These are phyloP conservation scores for Speoplatyrhinus poulsoni DNA, from an alignment of 2,113 vertebrate species.

Conservation along the genomic window DNA sequence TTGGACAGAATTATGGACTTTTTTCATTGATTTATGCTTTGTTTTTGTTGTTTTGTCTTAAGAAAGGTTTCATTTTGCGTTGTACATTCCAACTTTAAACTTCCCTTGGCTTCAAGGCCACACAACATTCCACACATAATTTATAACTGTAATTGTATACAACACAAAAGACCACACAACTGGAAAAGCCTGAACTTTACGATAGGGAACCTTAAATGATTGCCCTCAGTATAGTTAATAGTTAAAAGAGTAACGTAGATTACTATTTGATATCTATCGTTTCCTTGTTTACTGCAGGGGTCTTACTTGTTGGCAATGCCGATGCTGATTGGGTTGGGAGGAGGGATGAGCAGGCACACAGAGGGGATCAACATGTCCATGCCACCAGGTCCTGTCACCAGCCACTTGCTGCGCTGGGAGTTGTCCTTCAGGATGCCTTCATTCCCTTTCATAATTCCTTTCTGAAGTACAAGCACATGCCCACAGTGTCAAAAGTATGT, in stretches of 20 bases:
- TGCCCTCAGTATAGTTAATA: too few relatives aligned
- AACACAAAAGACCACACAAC: not conserved
- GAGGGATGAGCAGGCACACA: conserved; percentile 90
- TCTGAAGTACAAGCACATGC: conserved; percentile 71
- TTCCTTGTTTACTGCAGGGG: not conserved
- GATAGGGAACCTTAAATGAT: too few relatives aligned
- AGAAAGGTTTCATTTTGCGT: not conserved
- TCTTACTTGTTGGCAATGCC: conserved; percentile 90
- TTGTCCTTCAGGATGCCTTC: conserved; percentile 95
- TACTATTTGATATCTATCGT: not conserved
- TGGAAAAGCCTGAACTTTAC: too few relatives aligned
- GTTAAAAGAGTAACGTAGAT: not conserved
- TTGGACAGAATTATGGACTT: too few relatives aligned
- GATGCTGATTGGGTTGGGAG: conserved; percentile 87
- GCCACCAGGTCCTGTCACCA: conserved; percentile 92
- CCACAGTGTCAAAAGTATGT: not conserved
- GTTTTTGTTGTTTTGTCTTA: too few relatives aligned
- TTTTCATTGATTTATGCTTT: too few relatives aligned
- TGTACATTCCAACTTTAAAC: not conserved
- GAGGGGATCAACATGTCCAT: conserved; percentile 95
- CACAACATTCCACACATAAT: not conserved
- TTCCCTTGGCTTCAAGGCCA: not conserved
- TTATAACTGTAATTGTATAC: not conserved
- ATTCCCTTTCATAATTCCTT: conserved; percentile 87
- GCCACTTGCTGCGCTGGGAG: conserved; percentile 95